Percentiles rank a stretch among this genome's conserved stretches.
Evolutionary conservation across 1,140 invertebrate species (phyloP).

Genomic region (Camponotus pennsylvanicus): DNA sequence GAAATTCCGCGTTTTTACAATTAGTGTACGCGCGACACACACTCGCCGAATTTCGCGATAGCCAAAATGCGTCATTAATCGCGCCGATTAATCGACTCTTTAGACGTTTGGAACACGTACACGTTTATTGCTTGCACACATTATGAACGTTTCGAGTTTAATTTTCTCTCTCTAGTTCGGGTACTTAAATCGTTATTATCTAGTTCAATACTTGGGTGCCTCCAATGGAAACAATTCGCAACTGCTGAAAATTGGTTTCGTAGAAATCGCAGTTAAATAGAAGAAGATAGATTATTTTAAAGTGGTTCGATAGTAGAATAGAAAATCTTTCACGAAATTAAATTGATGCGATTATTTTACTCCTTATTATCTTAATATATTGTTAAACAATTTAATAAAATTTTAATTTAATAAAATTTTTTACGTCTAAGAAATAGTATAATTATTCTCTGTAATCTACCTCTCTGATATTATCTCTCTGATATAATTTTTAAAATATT

Average conservation of each 20-base stretch:
- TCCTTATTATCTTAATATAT: background rate
- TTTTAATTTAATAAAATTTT: too few species aligned
- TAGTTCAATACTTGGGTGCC: background rate
- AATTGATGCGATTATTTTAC: background rate
- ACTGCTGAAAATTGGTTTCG: background rate
- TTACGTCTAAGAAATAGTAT: too few species aligned
- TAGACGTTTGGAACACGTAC: background rate
- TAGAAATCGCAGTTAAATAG: background rate
- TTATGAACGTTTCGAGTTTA: background rate
- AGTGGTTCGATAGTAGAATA: background rate
- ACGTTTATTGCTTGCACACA: slow-evolving; percentile 3
- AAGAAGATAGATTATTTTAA: background rate
- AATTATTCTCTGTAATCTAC: too few species aligned
- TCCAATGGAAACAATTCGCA: background rate
- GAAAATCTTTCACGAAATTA: background rate
- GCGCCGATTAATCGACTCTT: slow-evolving; percentile 46
- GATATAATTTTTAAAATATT: too few species aligned
- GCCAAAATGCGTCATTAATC: background rate
- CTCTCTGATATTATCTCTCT: too few species aligned
- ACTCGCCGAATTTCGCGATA: slow-evolving; percentile 29
- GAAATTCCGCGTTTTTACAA: slow-evolving; percentile 44
- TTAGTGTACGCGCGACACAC: slow-evolving; percentile 30
- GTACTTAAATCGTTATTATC: slow-evolving; percentile 33
- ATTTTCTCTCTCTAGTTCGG: background rate
- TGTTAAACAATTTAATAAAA: too few species aligned